Conservation (phyloP, 2,113 vertebrate genomes). For the Bettongia penicillata region DNA sequence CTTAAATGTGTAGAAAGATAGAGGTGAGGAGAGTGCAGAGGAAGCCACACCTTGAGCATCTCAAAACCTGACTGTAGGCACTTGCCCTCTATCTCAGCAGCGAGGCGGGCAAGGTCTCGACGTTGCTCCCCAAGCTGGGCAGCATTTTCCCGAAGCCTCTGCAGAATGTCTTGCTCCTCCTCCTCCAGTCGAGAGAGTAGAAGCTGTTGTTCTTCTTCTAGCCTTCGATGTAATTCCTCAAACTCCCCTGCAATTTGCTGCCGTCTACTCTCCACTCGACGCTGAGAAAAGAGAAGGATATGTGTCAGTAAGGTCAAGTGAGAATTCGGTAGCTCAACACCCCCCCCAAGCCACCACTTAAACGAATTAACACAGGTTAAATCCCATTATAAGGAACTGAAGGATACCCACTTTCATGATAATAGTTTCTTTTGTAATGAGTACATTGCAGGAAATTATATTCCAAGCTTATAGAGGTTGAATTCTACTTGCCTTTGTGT, state of each 20-base stretch:
- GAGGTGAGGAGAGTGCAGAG: conserved; percentile 33
- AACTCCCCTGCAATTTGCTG: conserved; percentile 91
- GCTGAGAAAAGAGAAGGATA: conserved; percentile 76
- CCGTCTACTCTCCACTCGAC: conserved; percentile 89
- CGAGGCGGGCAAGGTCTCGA: conserved; percentile 73
- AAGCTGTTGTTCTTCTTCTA: conserved; percentile 81
- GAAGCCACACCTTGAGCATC: conserved; percentile 81
- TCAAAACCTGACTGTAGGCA: conserved; percentile 79
- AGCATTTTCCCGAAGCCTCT: conserved; percentile 78
- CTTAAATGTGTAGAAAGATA: conserved; percentile 26
- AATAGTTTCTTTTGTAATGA: neutral
- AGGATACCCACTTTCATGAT: conserved; percentile 31
- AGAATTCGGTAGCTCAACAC: neutral
- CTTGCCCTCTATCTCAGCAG: conserved; percentile 81
- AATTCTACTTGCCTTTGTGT: neutral
- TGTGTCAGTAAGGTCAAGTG: neutral
- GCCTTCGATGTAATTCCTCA: conserved; percentile 91
- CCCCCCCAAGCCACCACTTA: neutral
- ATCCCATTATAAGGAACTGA: neutral
- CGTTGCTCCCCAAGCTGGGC: conserved; percentile 75
- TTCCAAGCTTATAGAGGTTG: neutral
- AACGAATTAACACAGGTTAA: conserved; percentile 25
- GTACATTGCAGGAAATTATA: neutral
- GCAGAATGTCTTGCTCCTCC: conserved; percentile 80
- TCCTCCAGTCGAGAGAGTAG: conserved; percentile 77